Evolutionary conservation across 2,113 vertebrate genomes (phyloP).

Genomic region (Pholis gunnellus): DNA sequence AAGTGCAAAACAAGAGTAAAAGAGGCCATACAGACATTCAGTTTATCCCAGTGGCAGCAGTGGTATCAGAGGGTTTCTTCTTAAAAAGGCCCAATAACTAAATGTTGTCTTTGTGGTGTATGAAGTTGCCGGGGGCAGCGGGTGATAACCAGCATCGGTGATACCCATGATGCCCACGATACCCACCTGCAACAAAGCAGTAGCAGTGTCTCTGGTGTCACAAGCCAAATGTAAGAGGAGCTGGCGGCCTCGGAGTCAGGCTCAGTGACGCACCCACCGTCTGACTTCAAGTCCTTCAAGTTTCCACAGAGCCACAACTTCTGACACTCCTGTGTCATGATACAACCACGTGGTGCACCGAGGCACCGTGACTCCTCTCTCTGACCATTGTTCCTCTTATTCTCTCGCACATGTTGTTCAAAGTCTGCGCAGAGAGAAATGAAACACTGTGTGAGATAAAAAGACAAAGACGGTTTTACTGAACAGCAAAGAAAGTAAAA

Average conservation of each 20-base stretch:
- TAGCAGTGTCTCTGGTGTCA: slow-evolving; percentile 39
- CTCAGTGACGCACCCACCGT: slow-evolving; percentile 51
- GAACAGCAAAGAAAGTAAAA: neutral
- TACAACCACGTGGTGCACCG: slow-evolving; percentile 25
- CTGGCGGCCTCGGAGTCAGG: slow-evolving; percentile 26
- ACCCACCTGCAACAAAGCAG: slow-evolving; percentile 32
- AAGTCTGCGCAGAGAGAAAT: slow-evolving; percentile 17
- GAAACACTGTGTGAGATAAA: slow-evolving; percentile 13
- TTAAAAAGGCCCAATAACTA: neutral
- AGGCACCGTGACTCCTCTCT: slow-evolving; percentile 25
- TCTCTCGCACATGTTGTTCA: neutral
- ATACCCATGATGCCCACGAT: slow-evolving; percentile 32
- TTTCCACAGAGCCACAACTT: slow-evolving; percentile 71
- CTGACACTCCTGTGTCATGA: slow-evolving; percentile 64
- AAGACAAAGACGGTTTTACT: neutral
- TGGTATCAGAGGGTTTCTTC: neutral
- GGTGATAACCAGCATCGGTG: neutral
- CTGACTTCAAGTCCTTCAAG: slow-evolving; percentile 54
- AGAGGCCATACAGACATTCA: neutral
- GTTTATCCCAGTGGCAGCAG: neutral
- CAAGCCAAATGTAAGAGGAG: slow-evolving; percentile 55
- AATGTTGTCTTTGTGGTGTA: neutral
- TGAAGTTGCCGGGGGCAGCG: neutral
- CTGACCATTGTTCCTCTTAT: slow-evolving; percentile 26
- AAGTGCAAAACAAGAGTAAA: neutral